A percentile compares a stretch with the other conserved stretches of the same genome.
phyloP scores from a whole-genome alignment of 2,888 invertebrate species.

The Pollenia amentaria region DNA sequence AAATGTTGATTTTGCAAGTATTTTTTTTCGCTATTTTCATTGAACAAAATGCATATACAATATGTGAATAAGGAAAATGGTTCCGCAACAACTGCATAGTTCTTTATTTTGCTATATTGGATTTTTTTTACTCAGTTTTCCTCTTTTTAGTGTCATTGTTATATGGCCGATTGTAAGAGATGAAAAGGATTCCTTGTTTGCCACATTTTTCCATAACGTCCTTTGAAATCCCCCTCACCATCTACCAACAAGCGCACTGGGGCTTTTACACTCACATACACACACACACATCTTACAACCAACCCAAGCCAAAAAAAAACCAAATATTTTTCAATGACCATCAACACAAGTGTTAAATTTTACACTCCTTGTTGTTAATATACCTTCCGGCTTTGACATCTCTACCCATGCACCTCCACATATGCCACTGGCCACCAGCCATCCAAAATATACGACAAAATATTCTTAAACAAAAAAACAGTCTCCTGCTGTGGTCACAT shows the following conservation, averaged over 20 bases:
- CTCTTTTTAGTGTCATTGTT: neutral
- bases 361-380: slow-evolving; percentile 71
- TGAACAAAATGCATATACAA: slow-evolving; percentile 49
- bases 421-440: slow-evolving; percentile 3
- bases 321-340: slow-evolving; percentile 54
- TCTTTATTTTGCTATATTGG: slow-evolving; percentile 40
- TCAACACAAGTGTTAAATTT: slow-evolving; percentile 71
- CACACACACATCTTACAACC: neutral
- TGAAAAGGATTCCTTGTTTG: slow-evolving; percentile 27
- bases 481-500: slow-evolving; percentile 80
- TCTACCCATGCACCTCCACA: slow-evolving; percentile 1
- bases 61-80: slow-evolving; percentile 13
- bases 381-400: slow-evolving; percentile 67
- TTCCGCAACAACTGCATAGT: slow-evolving; percentile 9
- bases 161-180: neutral
- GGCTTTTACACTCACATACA: neutral
- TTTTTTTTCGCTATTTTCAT: slow-evolving; percentile 27
- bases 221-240: slow-evolving; percentile 16
- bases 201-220: slow-evolving; percentile 48
- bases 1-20: slow-evolving; percentile 15
- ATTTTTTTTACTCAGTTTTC: neutral
- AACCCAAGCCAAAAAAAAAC: neutral
- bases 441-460: slow-evolving; percentile 25
- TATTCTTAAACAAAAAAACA: slow-evolving; percentile 65
- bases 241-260: no score